Base-by-base conservation (phyloP, 2,797 vertebrate species). In the Linurgus olivaceus region DNA sequence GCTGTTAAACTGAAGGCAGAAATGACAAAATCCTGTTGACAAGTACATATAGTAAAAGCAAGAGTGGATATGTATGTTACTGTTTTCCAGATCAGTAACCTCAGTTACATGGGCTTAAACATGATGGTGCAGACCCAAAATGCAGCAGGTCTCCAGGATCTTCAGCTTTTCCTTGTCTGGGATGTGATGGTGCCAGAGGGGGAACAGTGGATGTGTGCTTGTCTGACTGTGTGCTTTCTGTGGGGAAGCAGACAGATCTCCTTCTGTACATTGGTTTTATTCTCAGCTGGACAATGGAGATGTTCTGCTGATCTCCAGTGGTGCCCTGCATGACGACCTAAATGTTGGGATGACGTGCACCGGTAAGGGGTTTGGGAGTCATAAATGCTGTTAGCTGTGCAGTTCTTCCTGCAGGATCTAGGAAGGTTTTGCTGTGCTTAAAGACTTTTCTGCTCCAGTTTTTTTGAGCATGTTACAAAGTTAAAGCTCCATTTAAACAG, bases 131-230 rank as follows among this genome's bases (percentile, higher is more conserved):
- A 25, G 70, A 38, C 42, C 29, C 51, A 33, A 40, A 54, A 54
- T 9, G 37, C 11, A 59, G 52, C 26, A 68, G 26, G 3, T 48
- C 44, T 58, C 21, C 6, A 38, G 83, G 54, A 84, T 44, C 38
- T 78, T 72, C 55, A 66, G 26, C 72, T 77, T 29, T 50, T 71
- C n/a, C 19, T 33, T 47, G 26, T 20, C 31, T 42, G 48, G 51
- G 51, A 57, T 12, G 3, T 5, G 31, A 8, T 73, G 48, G 24
- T 75, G 58, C 19, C 33, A 23, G 44, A 68, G 77, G 65, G 72
- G 55, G 29, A 42, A 1, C 15, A 8, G 0, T 8, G 38, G 23
- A 4, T 8, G 4, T 2, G 1, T 19, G 9, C 42, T 82, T 33
- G 33, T 40, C 38, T 87, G 54, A 4, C 24, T 1, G 0, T 0